These are phyloP conservation scores for Dermolepida albohirtum DNA, from an alignment of 2,888 invertebrate genomes.

Conservation along the genomic window DNA sequence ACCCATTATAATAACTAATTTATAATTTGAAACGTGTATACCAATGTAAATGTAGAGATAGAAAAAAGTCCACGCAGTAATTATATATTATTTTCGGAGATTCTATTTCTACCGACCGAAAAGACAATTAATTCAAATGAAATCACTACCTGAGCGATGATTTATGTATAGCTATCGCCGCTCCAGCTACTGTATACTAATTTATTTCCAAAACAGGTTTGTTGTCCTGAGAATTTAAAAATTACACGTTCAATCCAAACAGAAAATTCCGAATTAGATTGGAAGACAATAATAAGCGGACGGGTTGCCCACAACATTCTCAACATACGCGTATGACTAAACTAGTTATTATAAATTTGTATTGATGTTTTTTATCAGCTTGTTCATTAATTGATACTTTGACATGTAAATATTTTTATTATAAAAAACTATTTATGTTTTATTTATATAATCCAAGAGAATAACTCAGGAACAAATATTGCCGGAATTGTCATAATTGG, in stretches of 20 bases:
- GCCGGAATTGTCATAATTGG: no score
- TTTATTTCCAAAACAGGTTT: constrained; percentile 37
- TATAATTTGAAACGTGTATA: not conserved
- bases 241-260: constrained; percentile 27
- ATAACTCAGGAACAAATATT: no score
- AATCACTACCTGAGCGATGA: constrained; percentile 34
- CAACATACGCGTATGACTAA: not conserved
- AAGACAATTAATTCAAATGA: constrained; percentile 33
- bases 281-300: constrained; percentile 14
- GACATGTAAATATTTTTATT: no score
- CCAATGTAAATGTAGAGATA: not conserved
- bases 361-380: no score
- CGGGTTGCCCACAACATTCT: not conserved
- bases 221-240: constrained; percentile 27
- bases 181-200: constrained; percentile 33
- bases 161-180: constrained; percentile 33
- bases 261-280: constrained; percentile 26
- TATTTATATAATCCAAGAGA: no score
- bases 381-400: no score
- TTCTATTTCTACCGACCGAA: constrained; percentile 20
- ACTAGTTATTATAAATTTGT: no score
- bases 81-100: constrained; percentile 18
- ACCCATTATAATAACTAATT: no score
- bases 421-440: no score
- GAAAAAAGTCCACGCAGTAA: constrained; percentile 14